Percentiles rank a stretch among this genome's conserved stretches.
phyloP scores from a whole-genome alignment of 2,888 invertebrate genomes.

The Machimus atricapillus region DNA sequence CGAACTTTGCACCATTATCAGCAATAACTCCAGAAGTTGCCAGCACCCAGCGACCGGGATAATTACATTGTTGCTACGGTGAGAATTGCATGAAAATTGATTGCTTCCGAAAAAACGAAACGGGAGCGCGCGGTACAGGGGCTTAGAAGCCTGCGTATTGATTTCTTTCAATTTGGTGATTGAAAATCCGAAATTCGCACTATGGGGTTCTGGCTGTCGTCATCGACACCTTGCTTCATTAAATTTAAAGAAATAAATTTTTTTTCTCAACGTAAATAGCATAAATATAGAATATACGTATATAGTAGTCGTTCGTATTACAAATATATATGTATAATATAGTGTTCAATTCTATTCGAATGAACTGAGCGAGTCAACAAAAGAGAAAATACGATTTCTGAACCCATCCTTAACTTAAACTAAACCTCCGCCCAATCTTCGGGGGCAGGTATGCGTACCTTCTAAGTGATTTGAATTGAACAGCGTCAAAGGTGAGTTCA shows the following conservation, averaged over 20 bases:
- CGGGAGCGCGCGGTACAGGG: not conserved
- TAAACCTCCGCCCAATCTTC: too few relatives aligned
- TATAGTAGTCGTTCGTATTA: too few relatives aligned
- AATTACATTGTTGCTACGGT: not conserved
- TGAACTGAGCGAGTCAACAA: not conserved
- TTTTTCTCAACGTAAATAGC: not conserved
- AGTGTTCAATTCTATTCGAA: not conserved
- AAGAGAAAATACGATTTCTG: not conserved
- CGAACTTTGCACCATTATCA: conserved; percentile 15
- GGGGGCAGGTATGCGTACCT: not conserved
- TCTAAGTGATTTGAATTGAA: not conserved
- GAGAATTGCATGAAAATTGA: not conserved
- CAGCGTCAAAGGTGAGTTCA: not conserved
- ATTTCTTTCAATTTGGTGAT: not conserved
- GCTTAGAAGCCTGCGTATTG: not conserved
- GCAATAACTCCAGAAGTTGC: not conserved
- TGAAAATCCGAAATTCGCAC: not conserved
- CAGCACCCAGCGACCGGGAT: not conserved
- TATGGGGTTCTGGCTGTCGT: not conserved
- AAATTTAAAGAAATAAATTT: too few relatives aligned
- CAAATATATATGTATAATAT: not conserved
- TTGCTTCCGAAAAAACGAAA: not conserved
- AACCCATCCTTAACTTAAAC: not conserved
- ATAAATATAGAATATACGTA: too few relatives aligned
- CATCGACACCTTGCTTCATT: not conserved